A percentile compares a stretch with the other conserved stretches of the same genome.
These are phyloP conservation scores for Dasyornis broadbenti DNA, from an alignment of 2,113 vertebrate genomes.

Conservation along the genomic window DNA sequence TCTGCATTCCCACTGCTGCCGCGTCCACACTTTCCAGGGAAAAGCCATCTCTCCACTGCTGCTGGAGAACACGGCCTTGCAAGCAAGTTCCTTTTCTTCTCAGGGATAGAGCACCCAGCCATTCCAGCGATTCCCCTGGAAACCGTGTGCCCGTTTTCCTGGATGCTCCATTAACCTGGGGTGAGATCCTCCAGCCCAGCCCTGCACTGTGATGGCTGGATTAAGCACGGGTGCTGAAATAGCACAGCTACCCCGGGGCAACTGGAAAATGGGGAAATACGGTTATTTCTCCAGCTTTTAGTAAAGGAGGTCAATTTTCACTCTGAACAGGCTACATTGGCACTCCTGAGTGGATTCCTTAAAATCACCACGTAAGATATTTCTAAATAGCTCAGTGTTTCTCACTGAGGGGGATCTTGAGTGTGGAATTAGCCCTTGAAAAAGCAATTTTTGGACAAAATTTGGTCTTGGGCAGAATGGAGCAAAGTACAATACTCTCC, in stretches of 20 bases:
- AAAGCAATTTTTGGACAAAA: background rate
- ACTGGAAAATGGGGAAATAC: background rate
- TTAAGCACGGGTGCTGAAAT: background rate
- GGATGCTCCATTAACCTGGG: background rate
- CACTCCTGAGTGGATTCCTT: background rate
- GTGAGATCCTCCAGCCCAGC: background rate
- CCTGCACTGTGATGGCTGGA: background rate
- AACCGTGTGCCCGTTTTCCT: background rate
- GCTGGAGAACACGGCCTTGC: background rate
- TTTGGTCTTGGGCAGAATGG: background rate
- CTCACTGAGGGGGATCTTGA: background rate
- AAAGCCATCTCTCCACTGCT: background rate
- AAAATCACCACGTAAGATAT: background rate
- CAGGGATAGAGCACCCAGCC: background rate
- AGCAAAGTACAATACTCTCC: background rate
- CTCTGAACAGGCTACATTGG: background rate
- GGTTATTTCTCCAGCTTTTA: background rate
- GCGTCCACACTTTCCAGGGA: background rate
- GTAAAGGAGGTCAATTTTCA: background rate
- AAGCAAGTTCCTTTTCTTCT: background rate
- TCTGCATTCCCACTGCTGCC: background rate
- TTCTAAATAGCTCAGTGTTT: background rate
- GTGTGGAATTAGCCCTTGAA: background rate
- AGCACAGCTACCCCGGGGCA: background rate
- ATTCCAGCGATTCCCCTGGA: background rate